A percentile compares a stretch with the other conserved stretches of the same genome.
phyloP scores from a whole-genome alignment of 2,113 vertebrate species.

The Elanus axillaris region DNA sequence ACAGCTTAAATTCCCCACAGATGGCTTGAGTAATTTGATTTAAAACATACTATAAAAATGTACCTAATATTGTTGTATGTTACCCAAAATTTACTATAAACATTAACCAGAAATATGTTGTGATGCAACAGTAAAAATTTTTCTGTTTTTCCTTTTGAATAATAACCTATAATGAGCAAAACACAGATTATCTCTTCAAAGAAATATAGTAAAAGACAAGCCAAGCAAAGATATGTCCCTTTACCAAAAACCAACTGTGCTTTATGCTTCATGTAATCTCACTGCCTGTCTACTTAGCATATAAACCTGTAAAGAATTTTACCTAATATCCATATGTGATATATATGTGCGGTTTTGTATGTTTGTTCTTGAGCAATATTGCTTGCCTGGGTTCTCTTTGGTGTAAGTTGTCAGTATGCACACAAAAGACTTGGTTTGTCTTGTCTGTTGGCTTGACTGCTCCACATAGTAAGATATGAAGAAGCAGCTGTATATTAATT shows the following conservation, averaged over 20 bases:
- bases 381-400: not conserved
- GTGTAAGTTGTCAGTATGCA: not conserved
- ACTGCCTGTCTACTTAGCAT: not conserved
- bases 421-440: not conserved
- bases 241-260: not conserved
- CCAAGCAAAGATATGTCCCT: not conserved
- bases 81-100: not conserved
- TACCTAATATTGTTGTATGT: not conserved
- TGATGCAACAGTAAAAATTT: not conserved
- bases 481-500: not conserved
- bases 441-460: not conserved
- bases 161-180: not conserved
- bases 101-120: not conserved
- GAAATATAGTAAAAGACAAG: not conserved
- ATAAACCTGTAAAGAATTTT: not conserved
- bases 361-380: not conserved
- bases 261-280: not conserved
- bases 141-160: not conserved
- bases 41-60: not conserved
- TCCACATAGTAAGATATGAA: not conserved
- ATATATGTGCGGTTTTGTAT: not conserved
- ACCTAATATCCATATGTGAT: not conserved
- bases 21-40: not conserved
- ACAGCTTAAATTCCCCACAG: not conserved
- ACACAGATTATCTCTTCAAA: not conserved